Conservation (phyloP, 2,797 vertebrate species). For the Phrynocephalus forsythii region DNA sequence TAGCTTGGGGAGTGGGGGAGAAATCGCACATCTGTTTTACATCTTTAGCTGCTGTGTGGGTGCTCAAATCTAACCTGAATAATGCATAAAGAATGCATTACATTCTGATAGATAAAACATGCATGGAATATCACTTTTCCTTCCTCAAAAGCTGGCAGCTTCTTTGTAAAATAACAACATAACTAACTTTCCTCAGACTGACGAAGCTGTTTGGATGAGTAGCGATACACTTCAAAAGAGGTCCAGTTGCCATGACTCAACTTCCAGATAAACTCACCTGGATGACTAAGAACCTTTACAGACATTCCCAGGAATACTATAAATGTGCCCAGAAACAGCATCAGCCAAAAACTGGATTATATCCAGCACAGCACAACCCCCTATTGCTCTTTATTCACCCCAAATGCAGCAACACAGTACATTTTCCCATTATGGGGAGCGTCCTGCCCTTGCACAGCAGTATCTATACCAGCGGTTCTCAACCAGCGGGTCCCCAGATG, state of each 20-base stretch:
- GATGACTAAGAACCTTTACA: too few species aligned
- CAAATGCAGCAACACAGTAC: neutral
- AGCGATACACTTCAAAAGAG: too few species aligned
- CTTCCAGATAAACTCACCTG: too few species aligned
- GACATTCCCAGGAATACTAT: accelerated
- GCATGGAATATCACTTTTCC: neutral
- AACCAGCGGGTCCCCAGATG: too few species aligned
- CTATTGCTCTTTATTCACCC: neutral
- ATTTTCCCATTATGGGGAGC: neutral
- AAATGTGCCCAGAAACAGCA: neutral
- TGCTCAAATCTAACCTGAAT: accelerated
- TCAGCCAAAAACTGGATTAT: neutral
- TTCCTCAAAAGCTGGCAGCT: neutral
- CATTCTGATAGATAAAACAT: neutral
- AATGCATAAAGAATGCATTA: conserved; percentile 16
- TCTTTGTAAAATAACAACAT: neutral
- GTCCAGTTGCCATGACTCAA: too few species aligned
- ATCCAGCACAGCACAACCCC: neutral
- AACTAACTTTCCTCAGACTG: neutral
- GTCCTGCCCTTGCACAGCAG: neutral
- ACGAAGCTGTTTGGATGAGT: too few species aligned
- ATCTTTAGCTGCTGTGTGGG: conserved; percentile 8
- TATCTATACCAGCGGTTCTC: neutral
- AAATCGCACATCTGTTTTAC: neutral
- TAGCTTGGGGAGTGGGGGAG: neutral